A percentile compares a stretch with the other conserved stretches of the same genome.
Conservation (phyloP, 92 coral and sea anemone genomes). For the Actinostola sp. region DNA sequence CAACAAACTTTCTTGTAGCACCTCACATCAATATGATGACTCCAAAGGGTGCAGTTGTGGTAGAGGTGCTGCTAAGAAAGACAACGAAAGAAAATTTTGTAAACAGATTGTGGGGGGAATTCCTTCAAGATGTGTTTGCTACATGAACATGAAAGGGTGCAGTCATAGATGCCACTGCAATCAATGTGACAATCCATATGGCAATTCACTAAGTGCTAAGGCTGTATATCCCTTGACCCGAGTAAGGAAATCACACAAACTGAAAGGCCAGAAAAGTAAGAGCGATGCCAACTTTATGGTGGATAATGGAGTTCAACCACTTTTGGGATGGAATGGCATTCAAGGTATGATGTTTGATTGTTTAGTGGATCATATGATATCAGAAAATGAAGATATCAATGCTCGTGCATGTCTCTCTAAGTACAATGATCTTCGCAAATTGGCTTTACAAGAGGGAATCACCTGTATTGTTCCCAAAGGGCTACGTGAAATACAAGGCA, state of each 20-base stretch:
- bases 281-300: slow-evolving; percentile 39
- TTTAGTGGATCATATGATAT: slow-evolving; percentile 38
- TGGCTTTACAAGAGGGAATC: slow-evolving; percentile 39
- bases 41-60: slow-evolving; percentile 44
- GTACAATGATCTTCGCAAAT: slow-evolving; percentile 29
- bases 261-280: slow-evolving; percentile 29
- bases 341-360: slow-evolving; percentile 49
- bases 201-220: slow-evolving; percentile 40
- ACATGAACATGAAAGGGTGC: slow-evolving; percentile 45
- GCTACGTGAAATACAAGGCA: slow-evolving; percentile 41
- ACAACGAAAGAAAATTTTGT: slow-evolving; percentile 36
- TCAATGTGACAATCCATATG: slow-evolving; percentile 42
- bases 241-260: slow-evolving; percentile 25
- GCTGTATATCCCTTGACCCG: slow-evolving; percentile 33
- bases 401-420: slow-evolving; percentile 25
- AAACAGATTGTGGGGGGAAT: slow-evolving; percentile 45
- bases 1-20: slow-evolving; percentile 1
- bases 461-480: slow-evolving; percentile 20
- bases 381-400: slow-evolving; percentile 16
- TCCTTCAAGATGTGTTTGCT: slow-evolving; percentile 47
- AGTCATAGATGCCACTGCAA: slow-evolving; percentile 32
- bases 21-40: neutral
- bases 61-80: slow-evolving; percentile 52
- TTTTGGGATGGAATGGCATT: slow-evolving; percentile 37
- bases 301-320: slow-evolving; percentile 19